Percentiles rank a stretch among this genome's conserved stretches.
These are phyloP conservation scores for Cheilosia grossa DNA, from an alignment of 2,888 invertebrate species.

Conservation along the genomic window DNA sequence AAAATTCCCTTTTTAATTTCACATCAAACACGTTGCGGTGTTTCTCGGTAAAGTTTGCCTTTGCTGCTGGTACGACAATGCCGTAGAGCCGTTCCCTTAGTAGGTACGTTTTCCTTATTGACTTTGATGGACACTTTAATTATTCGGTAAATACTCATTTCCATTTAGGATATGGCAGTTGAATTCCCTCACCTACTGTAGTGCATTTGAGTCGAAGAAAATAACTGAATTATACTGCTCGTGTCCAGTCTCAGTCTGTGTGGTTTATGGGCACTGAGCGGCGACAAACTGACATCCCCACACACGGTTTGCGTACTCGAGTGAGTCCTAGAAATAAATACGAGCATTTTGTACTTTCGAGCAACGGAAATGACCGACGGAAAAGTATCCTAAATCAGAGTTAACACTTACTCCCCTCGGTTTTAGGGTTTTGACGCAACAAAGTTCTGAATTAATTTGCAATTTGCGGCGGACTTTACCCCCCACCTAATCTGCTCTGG, in stretches of 20 bases:
- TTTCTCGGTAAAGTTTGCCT: conserved; percentile 24
- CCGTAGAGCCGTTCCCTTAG: not conserved
- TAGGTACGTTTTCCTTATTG: conserved; percentile 20
- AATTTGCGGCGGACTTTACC: conserved; percentile 10
- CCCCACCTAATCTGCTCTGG: not conserved
- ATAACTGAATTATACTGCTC: not conserved
- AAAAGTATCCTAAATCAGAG: conserved; percentile 58
- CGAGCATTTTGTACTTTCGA: conserved; percentile 8
- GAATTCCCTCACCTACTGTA: conserved; percentile 1
- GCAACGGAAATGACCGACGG: conserved; percentile 46
- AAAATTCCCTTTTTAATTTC: conserved; percentile 49
- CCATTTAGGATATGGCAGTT: conserved; percentile 17
- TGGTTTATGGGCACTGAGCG: not conserved
- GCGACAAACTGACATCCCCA: not conserved
- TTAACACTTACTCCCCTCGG: conserved; percentile 34
- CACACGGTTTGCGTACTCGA: not conserved
- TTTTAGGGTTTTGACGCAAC: not conserved
- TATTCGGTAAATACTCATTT: conserved; percentile 58
- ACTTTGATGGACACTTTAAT: conserved; percentile 69
- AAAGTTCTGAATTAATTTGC: conserved; percentile 58
- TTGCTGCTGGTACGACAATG: conserved; percentile 2
- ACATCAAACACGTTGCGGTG: conserved; percentile 51
- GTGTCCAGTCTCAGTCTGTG: not conserved
- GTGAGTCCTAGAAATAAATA: conserved; percentile 1
- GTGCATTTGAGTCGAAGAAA: conserved; percentile 5